A percentile compares a stretch with the other conserved stretches of the same genome.
Conservation (phyloP, 2,888 invertebrate species). For the Drosophila basisetae region DNA sequence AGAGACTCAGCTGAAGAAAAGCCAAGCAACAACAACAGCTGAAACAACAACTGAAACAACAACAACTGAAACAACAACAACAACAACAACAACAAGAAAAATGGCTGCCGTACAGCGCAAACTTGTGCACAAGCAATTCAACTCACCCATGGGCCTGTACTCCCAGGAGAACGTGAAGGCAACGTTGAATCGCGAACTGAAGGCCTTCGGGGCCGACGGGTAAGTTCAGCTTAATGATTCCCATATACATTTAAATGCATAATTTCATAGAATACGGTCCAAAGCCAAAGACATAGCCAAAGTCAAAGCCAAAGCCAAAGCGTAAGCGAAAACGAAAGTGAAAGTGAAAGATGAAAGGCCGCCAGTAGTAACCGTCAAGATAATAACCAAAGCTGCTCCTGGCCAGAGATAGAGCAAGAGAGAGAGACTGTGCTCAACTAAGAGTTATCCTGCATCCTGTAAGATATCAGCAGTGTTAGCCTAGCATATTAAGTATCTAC, state of each 20-base stretch:
- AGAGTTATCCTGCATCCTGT: not conserved
- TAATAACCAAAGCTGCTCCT: constrained; percentile 8
- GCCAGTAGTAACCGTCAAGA: constrained; percentile 2
- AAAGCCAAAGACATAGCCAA: not conserved
- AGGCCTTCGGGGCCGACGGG: constrained; percentile 93
- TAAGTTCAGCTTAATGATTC: constrained; percentile 86
- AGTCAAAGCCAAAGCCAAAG: not conserved
- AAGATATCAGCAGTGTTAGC: not conserved
- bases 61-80: constrained; percentile 81
- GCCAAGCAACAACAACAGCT: constrained; percentile 29
- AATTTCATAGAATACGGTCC: constrained; percentile 60
- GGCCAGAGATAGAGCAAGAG: not conserved
- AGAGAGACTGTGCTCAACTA: not conserved
- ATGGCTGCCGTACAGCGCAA: constrained; percentile 90
- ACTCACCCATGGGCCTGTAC: constrained; percentile 94
- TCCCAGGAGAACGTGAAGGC: constrained; percentile 93
- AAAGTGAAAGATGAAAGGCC: constrained; percentile 52
- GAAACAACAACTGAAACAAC: constrained; percentile 68
- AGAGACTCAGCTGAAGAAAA: constrained; percentile 49
- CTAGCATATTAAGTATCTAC: no score
- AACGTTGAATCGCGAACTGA: constrained; percentile 91
- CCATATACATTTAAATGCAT: constrained; percentile 74
- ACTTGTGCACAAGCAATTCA: constrained; percentile 95
- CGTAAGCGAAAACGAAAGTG: constrained; percentile 3
- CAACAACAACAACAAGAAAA: constrained; percentile 78